Conservation (phyloP, 30 jellyfish, hydroid and myxozoan genomes). For the Sanderia malayensis region DNA sequence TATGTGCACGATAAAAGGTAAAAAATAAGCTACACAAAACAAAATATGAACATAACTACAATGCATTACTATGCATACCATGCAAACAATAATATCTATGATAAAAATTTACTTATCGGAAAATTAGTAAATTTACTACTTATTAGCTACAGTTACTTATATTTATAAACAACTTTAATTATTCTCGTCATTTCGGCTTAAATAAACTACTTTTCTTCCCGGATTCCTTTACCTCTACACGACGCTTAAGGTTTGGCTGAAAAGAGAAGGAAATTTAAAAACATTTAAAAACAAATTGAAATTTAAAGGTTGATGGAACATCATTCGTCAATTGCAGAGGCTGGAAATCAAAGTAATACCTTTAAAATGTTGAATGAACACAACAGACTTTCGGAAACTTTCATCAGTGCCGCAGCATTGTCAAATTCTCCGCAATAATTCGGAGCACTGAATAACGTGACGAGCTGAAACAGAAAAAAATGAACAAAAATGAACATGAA, state of each 20-base stretch:
- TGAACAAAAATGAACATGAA: neutral
- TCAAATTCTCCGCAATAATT: slow-evolving; percentile 97
- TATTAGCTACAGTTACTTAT: too few relatives aligned
- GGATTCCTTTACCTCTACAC: slow-evolving; percentile 46
- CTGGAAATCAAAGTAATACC: slow-evolving; percentile 50
- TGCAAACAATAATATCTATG: too few relatives aligned
- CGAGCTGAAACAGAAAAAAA: slow-evolving; percentile 70
- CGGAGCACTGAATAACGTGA: slow-evolving; percentile 97
- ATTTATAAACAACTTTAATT: too few relatives aligned
- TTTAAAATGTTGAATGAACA: slow-evolving; percentile 90
- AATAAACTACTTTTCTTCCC: slow-evolving; percentile 59
- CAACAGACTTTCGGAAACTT: slow-evolving; percentile 79
- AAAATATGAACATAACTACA: too few relatives aligned
- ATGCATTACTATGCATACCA: too few relatives aligned
- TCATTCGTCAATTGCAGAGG: too few relatives aligned
- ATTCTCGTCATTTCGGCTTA: slow-evolving; percentile 39
- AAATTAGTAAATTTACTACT: too few relatives aligned
- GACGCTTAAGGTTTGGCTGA: slow-evolving; percentile 55
- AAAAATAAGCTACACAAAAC: too few relatives aligned
- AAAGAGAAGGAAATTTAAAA: neutral
- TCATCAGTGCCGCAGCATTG: slow-evolving; percentile 94
- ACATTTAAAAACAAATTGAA: too few relatives aligned
- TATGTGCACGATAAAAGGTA: too few relatives aligned
- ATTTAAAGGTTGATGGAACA: too few relatives aligned
- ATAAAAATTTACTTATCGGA: too few relatives aligned